Conservation (phyloP, 2,113 vertebrate species). For the Zapus hudsonius region DNA sequence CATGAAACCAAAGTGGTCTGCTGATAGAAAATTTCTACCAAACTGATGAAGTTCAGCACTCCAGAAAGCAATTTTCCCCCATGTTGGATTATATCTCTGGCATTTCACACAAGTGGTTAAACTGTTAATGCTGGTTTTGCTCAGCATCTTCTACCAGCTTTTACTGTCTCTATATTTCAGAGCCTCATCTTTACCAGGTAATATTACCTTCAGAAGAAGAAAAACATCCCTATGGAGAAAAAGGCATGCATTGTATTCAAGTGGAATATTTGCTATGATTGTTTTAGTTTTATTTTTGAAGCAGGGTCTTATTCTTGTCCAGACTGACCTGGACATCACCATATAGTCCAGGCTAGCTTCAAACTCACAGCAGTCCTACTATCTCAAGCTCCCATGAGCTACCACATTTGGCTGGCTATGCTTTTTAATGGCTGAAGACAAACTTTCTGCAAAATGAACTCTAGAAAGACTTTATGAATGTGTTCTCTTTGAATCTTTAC, state of each 20-base stretch:
- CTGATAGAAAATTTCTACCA: constrained; percentile 1
- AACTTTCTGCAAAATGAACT: constrained; percentile 40
- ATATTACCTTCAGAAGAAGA: not conserved
- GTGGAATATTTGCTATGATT: not conserved
- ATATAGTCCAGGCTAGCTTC: no score
- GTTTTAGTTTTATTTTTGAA: no score
- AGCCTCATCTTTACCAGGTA: not conserved
- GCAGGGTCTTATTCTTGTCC: no score
- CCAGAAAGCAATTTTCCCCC: constrained; percentile 21
- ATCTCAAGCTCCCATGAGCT: no score
- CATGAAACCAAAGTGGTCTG: constrained; percentile 35
- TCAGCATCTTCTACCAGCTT: constrained; percentile 53
- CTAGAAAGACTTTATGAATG: constrained; percentile 47
- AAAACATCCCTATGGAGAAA: not conserved
- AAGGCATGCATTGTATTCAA: not conserved
- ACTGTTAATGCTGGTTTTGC: constrained; percentile 55
- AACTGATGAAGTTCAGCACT: constrained; percentile 37
- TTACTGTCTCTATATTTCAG: constrained; percentile 50
- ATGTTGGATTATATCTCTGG: constrained; percentile 25
- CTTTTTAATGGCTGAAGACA: constrained; percentile 47
- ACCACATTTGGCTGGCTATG: not conserved
- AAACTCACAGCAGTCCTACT: no score
- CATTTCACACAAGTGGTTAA: constrained; percentile 48
- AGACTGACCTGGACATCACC: no score
- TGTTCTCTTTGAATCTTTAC: not conserved